These are phyloP conservation scores for Drusus annulatus DNA, from an alignment of 1,140 invertebrate genomes.

Conservation along the genomic window DNA sequence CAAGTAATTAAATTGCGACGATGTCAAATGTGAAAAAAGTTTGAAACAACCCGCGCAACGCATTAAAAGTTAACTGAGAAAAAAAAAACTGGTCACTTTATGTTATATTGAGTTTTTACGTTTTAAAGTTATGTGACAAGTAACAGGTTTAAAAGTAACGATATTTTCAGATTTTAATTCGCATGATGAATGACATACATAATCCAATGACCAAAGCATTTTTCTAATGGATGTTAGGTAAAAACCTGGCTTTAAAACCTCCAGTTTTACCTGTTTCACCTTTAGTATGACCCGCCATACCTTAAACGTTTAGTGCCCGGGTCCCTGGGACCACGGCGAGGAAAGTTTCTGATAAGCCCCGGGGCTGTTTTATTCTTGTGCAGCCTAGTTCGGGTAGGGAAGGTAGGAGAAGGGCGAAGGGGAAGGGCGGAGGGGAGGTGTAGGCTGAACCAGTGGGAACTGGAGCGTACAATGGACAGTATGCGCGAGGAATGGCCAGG, in stretches of 20 bases:
- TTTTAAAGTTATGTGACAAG: too few species aligned
- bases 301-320: background rate
- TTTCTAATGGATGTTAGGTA: background rate
- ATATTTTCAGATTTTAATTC: too few species aligned
- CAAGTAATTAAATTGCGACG: too few species aligned
- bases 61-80: too few species aligned
- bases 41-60: too few species aligned
- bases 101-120: too few species aligned
- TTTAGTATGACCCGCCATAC: constrained; percentile 11
- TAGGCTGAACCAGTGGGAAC: constrained; percentile 55
- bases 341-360: constrained; percentile 45
- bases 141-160: too few species aligned
- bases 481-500: background rate
- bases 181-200: too few species aligned
- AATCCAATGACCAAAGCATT: too few species aligned
- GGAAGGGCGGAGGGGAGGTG: too few species aligned
- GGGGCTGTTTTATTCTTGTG: constrained; percentile 54
- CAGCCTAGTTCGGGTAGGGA: constrained; percentile 39
- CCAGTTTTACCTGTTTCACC: constrained; percentile 12
- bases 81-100: too few species aligned
- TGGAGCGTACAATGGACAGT: constrained; percentile 56
- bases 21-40: too few species aligned
- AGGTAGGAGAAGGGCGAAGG: background rate
- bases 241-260: background rate
- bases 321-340: background rate